A percentile compares a stretch with the other conserved stretches of the same genome.
phyloP scores from a whole-genome alignment of 2,888 invertebrate species.

The Coenonympha glycerion region DNA sequence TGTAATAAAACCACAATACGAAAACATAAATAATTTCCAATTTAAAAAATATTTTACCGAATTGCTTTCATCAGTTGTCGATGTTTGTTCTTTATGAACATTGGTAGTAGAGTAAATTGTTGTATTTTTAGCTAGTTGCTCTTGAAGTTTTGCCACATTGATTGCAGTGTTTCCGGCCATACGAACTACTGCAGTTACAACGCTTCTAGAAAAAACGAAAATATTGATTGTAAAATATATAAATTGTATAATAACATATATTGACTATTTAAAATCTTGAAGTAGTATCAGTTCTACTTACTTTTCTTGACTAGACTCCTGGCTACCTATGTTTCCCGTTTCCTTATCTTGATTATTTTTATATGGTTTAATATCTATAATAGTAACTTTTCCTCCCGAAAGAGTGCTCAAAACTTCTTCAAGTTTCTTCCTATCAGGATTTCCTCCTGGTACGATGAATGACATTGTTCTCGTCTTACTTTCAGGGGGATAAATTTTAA shows the following conservation, averaged over 20 bases:
- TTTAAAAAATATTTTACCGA: constrained; percentile 45
- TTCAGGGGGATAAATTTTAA: constrained; percentile 86
- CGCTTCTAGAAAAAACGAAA: constrained; percentile 72
- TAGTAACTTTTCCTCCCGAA: constrained; percentile 86
- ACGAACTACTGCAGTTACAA: constrained; percentile 82
- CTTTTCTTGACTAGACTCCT: constrained; percentile 75
- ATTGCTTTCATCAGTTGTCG: constrained; percentile 38
- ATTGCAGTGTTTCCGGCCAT: constrained; percentile 80
- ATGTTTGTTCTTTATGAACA: constrained; percentile 36
- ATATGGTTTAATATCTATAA: constrained; percentile 84
- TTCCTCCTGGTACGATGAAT: constrained; percentile 86
- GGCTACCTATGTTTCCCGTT: constrained; percentile 70
- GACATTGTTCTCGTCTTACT: constrained; percentile 84
- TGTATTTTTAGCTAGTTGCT: constrained; percentile 72
- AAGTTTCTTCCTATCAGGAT: constrained; percentile 82
- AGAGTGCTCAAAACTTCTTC: constrained; percentile 85
- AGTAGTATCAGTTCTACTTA: constrained; percentile 37
- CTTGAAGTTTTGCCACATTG: constrained; percentile 83
- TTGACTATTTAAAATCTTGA: no score
- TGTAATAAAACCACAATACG: constrained; percentile 16
- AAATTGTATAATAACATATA: no score
- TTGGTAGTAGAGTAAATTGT: constrained; percentile 59
- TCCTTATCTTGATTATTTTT: constrained; percentile 74
- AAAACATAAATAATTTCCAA: neutral
- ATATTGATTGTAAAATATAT: neutral